Evolutionary conservation across 2,888 invertebrate genomes (phyloP), one percentile per base, ranked within the genome.

Genomic region (Phymatocera aterrima): DNA sequence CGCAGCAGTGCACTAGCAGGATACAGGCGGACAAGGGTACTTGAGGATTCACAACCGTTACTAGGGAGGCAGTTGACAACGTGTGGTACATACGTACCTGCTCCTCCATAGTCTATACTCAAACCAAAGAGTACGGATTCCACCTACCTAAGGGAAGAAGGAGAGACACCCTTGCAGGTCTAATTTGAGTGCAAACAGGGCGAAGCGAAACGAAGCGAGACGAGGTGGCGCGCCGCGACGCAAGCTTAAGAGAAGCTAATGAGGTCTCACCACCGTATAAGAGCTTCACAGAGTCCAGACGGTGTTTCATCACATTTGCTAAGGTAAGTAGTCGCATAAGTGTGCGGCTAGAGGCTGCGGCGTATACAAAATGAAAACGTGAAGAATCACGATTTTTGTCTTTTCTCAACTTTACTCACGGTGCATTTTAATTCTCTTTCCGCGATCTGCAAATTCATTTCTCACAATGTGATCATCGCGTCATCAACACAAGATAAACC

Each of bases 111-210:
- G 21, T 43, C 18, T 43, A 28, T 28, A 24, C 12, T 0, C 4
- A 2, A 40, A 43, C 21, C 21, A 5, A n/a, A 21, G n/a, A 5
- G 10, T 64, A 68, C 10, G 28, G 5, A 68, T 24, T 46, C 15
- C 12, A 24, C 40, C 40, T n/a, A n/a, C n/a, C n/a, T n/a, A n/a
- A n/a, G 43, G 8, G 28, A 37, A 12, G 18, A 74, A 70, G 77
- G 77, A 77, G 78, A 79, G 82, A 83, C 81, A 78, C 83, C 82
- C 84, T 84, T 80, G 83, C 83, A 81, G 83, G 82, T 83, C 84
- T 86, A 85, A 86, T 86, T 86, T 86, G 83, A 86, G 85, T 84
- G 85, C 83, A 85, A 84, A 84, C 81, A 82, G 79, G 78, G 37
- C 48, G 77, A 51, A 60, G 18, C 18, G 64, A 85, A 83, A 83